phyloP scores from a whole-genome alignment of 2,888 invertebrate genomes.

The Ormyrus pomaceus region DNA sequence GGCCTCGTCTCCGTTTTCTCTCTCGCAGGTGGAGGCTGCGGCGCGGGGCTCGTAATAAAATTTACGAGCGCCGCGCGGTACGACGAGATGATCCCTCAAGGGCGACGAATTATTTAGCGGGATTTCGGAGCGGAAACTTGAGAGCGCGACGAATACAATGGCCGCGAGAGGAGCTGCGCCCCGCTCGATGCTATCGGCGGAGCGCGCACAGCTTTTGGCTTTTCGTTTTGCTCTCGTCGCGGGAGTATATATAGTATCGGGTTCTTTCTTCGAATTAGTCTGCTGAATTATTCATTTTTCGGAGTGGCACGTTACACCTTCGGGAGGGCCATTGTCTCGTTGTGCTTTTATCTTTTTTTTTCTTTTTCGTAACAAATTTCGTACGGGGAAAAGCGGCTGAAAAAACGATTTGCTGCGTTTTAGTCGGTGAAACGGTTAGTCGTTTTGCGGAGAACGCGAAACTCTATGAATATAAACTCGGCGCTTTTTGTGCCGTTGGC shows the following conservation, averaged over 20 bases:
- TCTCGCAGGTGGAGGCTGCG: background rate
- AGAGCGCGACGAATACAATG: constrained; percentile 37
- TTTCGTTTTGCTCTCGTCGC: background rate
- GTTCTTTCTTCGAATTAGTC: background rate
- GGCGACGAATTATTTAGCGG: constrained; percentile 10
- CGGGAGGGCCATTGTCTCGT: too few relatives aligned
- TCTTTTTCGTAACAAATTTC: too few relatives aligned
- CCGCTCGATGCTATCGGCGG: background rate
- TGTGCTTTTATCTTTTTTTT: too few relatives aligned
- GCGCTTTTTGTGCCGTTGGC: too few relatives aligned
- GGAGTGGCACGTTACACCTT: too few relatives aligned
- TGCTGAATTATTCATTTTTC: constrained; percentile 10
- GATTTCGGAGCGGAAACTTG: constrained; percentile 21
- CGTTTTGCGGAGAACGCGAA: too few relatives aligned
- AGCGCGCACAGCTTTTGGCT: background rate
- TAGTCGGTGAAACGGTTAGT: too few relatives aligned
- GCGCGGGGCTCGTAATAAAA: background rate
- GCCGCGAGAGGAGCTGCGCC: background rate
- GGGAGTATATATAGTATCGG: background rate
- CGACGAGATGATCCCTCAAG: constrained; percentile 48
- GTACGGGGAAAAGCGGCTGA: too few relatives aligned
- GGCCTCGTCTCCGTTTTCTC: background rate
- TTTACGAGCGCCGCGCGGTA: background rate
- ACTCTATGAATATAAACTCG: too few relatives aligned
- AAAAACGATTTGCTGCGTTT: too few relatives aligned